These are phyloP conservation scores for Coleophora deauratella DNA, from an alignment of 2,888 invertebrate species.

Conservation along the genomic window DNA sequence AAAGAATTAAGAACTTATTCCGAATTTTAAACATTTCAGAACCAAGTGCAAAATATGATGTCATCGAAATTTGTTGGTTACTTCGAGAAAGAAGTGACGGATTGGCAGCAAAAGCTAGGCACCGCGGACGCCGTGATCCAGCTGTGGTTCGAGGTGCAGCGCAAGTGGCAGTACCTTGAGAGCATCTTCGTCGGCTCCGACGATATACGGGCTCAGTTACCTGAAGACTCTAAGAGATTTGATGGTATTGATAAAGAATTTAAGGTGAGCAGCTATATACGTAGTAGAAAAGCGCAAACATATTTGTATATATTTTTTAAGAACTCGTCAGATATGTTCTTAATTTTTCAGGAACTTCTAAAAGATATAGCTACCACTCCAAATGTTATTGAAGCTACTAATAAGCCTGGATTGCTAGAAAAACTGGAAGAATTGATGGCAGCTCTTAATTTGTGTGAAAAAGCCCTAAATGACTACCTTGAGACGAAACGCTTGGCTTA, in stretches of 20 bases:
- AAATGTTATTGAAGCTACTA: conserved; percentile 91
- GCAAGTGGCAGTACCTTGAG: conserved; percentile 95
- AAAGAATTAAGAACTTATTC: too few relatives aligned
- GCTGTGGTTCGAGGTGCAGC: conserved; percentile 91
- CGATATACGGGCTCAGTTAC: conserved; percentile 92
- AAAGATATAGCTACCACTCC: conserved; percentile 80
- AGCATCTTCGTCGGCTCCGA: conserved; percentile 97
- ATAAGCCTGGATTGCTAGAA: conserved; percentile 82
- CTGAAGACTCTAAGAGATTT: conserved; percentile 92
- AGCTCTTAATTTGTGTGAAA: conserved; percentile 90
- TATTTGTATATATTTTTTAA: too few relatives aligned
- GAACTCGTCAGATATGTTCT: too few relatives aligned
- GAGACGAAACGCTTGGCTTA: conserved; percentile 95
- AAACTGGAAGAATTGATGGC: conserved; percentile 82
- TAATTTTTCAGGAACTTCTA: conserved; percentile 70
- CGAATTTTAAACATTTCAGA: conserved; percentile 26
- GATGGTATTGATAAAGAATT: conserved; percentile 90
- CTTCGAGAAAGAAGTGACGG: conserved; percentile 87
- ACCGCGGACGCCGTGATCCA: conserved; percentile 90
- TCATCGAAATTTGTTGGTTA: conserved; percentile 93
- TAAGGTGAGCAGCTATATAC: conserved; percentile 60
- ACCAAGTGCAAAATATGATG: conserved; percentile 94
- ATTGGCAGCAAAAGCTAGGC: conserved; percentile 91
- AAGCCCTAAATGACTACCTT: conserved; percentile 94
- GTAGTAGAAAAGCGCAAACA: too few relatives aligned